These are phyloP conservation scores for Plebejus argus DNA, from an alignment of 2,888 invertebrate genomes.

Conservation along the genomic window DNA sequence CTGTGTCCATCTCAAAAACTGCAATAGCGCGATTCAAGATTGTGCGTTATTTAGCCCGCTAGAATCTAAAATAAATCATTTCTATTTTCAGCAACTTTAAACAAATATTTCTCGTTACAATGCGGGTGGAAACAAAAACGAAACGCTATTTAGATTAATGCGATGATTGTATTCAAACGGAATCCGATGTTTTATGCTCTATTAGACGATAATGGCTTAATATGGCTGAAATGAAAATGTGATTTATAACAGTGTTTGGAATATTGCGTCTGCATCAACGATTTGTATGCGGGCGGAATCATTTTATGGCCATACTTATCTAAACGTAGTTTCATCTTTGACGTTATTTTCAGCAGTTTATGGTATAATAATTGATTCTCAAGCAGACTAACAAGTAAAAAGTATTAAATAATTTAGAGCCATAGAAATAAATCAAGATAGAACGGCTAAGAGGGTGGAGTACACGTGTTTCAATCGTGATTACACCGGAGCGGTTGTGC, in stretches of 20 bases:
- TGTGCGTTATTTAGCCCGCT: not conserved
- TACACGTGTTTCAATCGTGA: too few relatives aligned
- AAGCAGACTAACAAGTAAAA: not conserved
- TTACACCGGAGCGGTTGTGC: too few relatives aligned
- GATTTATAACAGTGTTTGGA: constrained; percentile 26
- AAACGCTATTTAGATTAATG: constrained; percentile 5
- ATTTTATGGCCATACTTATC: constrained; percentile 24
- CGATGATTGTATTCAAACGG: constrained; percentile 20
- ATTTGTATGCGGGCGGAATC: constrained; percentile 33
- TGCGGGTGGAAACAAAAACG: not conserved
- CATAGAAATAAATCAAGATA: too few relatives aligned
- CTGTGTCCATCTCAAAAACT: too few relatives aligned
- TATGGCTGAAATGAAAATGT: constrained; percentile 28
- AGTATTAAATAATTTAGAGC: not conserved
- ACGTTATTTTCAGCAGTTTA: not conserved
- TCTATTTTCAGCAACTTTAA: not conserved
- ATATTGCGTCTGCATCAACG: constrained; percentile 30
- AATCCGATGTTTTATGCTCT: constrained; percentile 29
- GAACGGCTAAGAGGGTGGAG: too few relatives aligned
- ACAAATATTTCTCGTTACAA: not conserved
- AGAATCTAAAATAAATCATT: not conserved
- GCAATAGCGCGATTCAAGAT: not conserved
- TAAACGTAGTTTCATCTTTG: constrained; percentile 2
- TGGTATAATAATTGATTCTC: not conserved
- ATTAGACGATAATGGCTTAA: constrained; percentile 23